Base-by-base conservation (phyloP, 1,140 invertebrate genomes). In the Oedothorax gibbosus region DNA sequence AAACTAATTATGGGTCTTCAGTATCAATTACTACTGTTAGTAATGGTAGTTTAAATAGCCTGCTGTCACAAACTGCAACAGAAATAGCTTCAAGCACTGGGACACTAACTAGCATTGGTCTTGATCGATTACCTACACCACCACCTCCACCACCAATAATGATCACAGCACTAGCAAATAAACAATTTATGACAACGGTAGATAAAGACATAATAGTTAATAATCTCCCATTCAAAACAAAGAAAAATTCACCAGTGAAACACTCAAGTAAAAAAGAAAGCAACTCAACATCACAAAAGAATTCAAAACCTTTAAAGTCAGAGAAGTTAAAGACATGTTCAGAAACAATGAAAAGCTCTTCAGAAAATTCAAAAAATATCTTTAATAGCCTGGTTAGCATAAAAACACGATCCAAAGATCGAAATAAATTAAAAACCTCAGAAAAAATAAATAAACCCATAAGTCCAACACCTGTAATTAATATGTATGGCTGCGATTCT, bases 201-300 rank as follows among this genome's bases (percentile, higher is more conserved):
- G 35, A 35, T 35, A 35, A 35, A 35, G 35, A 35, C 35, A 35
- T 35, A 35, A 35, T 35, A 5, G 35, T 35, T 35, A 90, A 97
- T 95, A 0, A 94, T 94, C 9, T 96, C 96, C 51, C 96, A 95
- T 87, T 94, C 94, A 15, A 95, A 79, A 79, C 10, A 49, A 68
- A 50, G 9, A 65, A 20, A 65, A 76, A 50, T 60, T 51, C 4
- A 12, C 7, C 62, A 60, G 54, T 8, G 53, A 53, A 57, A 56
- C 35, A 35, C 35, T 51, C 20, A 21, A 75, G 21, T 62, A 75
- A 65, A 68, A 75, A 82, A 66, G 14, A 14, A 35, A 56, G 65
- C 35, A 35, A 35, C 35, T 35, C 35, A 21, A 5, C 69, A n/a
- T 7, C 21, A 8, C 65, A 73, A 20, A 73, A 82, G n/a, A 18